Percentiles rank a stretch among this genome's conserved stretches.
Conservation (phyloP, 2,113 vertebrate species). For the Ceyx cyanopectus region DNA sequence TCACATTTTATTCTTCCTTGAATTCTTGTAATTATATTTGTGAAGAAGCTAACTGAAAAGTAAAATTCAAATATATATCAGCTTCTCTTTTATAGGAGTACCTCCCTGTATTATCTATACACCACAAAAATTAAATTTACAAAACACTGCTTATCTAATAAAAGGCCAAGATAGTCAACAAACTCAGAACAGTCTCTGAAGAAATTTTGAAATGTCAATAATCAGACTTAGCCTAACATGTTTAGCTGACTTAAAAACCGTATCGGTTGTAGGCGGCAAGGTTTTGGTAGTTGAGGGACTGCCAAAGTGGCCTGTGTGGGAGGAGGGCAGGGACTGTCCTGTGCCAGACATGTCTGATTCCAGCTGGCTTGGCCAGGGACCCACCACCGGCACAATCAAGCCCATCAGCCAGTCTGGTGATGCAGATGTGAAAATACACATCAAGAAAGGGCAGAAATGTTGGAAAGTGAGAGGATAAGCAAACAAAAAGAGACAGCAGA, state of each 20-base stretch:
- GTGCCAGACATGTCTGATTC: not conserved
- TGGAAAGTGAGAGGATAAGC: not conserved
- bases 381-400: not conserved
- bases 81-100: not conserved
- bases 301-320: not conserved
- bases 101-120: not conserved
- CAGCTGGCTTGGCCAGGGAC: not conserved
- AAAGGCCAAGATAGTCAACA: not conserved
- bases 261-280: not conserved
- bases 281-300: not conserved
- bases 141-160: not conserved
- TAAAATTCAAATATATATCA: not conserved
- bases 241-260: not conserved
- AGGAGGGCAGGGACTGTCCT: not conserved
- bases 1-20: conserved; percentile 72
- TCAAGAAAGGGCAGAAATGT: not conserved
- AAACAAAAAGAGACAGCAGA: not conserved
- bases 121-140: not conserved
- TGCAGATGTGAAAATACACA: not conserved
- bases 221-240: not conserved
- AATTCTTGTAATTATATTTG: conserved; percentile 58
- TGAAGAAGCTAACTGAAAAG: conserved; percentile 37
- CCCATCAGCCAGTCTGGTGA: too few species aligned
- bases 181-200: not conserved
- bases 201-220: not conserved